Conservation (phyloP, 2,797 vertebrate species). For the Hybognathus amarus region DNA sequence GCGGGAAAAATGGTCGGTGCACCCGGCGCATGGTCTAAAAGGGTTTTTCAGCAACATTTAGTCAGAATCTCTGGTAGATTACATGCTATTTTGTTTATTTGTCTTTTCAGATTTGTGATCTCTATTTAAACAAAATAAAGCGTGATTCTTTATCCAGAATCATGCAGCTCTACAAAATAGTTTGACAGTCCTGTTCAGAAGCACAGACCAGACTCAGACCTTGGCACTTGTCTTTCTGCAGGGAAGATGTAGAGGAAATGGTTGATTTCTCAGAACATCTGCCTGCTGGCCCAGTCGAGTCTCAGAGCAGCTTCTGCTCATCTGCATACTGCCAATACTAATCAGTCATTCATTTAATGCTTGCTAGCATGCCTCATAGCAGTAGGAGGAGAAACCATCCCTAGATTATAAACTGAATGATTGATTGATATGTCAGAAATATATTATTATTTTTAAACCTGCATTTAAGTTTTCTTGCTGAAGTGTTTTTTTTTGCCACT, state of each 20-base stretch:
- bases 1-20: no score
- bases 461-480: slow-evolving; percentile 10
- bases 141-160: no score
- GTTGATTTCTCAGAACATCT: slow-evolving; percentile 69
- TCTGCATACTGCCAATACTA: slow-evolving; percentile 64
- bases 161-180: not conserved
- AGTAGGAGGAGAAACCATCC: not conserved
- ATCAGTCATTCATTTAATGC: slow-evolving; percentile 69
- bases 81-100: no score
- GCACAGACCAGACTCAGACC: slow-evolving; percentile 3
- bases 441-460: not conserved
- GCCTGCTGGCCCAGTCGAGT: slow-evolving; percentile 58
- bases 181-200: not conserved
- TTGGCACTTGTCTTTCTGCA: not conserved
- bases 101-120: no score
- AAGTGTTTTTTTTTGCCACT: not conserved
- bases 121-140: no score
- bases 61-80: no score
- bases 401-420: not conserved
- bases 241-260: slow-evolving; percentile 36
- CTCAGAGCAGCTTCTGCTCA: slow-evolving; percentile 69
- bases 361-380: slow-evolving; percentile 27
- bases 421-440: not conserved
- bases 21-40: no score
- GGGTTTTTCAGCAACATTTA: no score